phyloP scores from a whole-genome alignment of 2,888 invertebrate genomes.

The Troides oblongomaculatus region DNA sequence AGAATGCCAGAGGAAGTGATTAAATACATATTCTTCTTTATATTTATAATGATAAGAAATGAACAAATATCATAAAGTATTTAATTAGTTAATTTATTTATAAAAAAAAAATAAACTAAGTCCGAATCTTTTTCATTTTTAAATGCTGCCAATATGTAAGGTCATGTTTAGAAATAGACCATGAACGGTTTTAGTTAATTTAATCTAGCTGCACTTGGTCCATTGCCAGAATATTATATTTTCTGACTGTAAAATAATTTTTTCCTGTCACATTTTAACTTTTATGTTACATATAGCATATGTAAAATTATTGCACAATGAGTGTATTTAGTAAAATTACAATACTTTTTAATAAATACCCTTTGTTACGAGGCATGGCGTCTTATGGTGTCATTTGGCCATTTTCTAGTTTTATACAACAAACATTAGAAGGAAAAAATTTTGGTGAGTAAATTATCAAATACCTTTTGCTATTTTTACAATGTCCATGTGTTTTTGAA shows the following conservation, averaged over 20 bases:
- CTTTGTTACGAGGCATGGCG: conserved; percentile 81
- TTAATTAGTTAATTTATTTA: too few relatives aligned
- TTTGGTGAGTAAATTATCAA: conserved; percentile 68
- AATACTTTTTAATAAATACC: conserved; percentile 62
- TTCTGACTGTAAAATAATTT: conserved; percentile 17
- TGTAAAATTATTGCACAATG: conserved; percentile 42
- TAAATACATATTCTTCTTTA: background rate
- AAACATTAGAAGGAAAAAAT: conserved; percentile 83
- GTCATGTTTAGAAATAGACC: conserved; percentile 19
- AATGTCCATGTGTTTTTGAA: background rate
- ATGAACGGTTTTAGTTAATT: background rate
- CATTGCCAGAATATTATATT: conserved; percentile 20
- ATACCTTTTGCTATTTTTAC: conserved; percentile 11
- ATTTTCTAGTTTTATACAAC: conserved; percentile 85
- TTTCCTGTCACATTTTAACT: conserved; percentile 39
- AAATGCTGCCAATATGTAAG: conserved; percentile 1
- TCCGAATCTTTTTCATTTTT: background rate
- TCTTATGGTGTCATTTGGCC: conserved; percentile 88
- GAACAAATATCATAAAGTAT: background rate
- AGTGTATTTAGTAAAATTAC: conserved; percentile 55
- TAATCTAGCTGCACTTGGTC: conserved; percentile 9
- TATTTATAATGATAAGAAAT: background rate
- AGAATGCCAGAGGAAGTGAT: background rate
- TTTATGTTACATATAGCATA: conserved; percentile 4
- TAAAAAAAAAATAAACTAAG: too few relatives aligned